A percentile compares a stretch with the other conserved stretches of the same genome.
These are phyloP conservation scores for Steatornis caripensis DNA, from an alignment of 2,113 vertebrate species.

Conservation along the genomic window DNA sequence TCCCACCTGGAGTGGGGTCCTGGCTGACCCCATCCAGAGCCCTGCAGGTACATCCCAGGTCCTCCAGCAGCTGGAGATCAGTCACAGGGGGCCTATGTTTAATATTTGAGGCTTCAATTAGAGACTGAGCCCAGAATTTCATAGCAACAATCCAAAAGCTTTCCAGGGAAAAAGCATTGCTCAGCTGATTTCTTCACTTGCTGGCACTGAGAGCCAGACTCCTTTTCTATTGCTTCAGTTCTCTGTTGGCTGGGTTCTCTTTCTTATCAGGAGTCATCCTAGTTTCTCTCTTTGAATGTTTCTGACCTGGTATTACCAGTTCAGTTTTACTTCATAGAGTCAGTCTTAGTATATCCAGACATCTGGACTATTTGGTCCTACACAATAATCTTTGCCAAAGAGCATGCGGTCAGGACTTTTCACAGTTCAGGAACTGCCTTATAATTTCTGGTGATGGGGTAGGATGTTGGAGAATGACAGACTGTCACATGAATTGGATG, in stretches of 20 bases:
- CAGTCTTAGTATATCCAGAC: not conserved
- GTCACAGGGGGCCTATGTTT: not conserved
- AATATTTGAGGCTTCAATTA: not conserved
- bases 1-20: not conserved
- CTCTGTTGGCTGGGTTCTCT: conserved; percentile 20
- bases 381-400: conserved; percentile 53
- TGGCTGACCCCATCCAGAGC: not conserved
- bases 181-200: not conserved
- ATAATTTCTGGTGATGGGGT: not conserved
- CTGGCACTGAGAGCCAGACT: not conserved
- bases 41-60: not conserved
- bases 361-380: not conserved
- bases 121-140: not conserved
- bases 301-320: not conserved
- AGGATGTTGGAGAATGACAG: not conserved
- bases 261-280: not conserved
- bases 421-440: conserved; percentile 40
- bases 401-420: conserved; percentile 14
- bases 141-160: conserved; percentile 4
- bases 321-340: conserved; percentile 10
- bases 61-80: not conserved
- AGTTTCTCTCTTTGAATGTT: conserved; percentile 41
- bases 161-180: conserved; percentile 5
- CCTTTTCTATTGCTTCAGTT: not conserved
- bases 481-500: not conserved